Evolutionary conservation across 2,797 vertebrate genomes (phyloP).

Genomic region (Phrynocephalus vlangalii): DNA sequence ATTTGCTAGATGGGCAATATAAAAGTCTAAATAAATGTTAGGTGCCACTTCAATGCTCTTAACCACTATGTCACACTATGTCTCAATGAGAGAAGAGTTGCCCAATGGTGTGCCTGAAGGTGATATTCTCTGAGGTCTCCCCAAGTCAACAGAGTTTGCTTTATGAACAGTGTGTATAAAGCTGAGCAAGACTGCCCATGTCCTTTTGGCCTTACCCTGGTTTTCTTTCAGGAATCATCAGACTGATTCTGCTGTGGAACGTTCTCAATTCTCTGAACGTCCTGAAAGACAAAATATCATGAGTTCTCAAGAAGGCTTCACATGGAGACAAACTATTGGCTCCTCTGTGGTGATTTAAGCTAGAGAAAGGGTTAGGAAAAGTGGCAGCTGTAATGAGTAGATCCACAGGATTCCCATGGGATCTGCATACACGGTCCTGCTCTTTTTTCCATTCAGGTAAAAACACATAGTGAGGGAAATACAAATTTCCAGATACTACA

Average conservation of each 20-base stretch:
- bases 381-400: neutral
- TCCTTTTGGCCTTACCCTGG: slow-evolving; percentile 64
- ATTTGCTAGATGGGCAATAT: too few relatives aligned
- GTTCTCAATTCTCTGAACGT: slow-evolving; percentile 58
- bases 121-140: neutral
- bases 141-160: neutral
- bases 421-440: accelerated
- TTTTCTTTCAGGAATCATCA: slow-evolving; percentile 54
- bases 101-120: neutral
- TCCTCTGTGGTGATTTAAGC: accelerated
- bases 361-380: neutral
- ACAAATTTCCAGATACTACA: too few relatives aligned
- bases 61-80: too few relatives aligned
- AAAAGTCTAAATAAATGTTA: too few relatives aligned
- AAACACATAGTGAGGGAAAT: too few relatives aligned
- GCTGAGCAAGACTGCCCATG: neutral
- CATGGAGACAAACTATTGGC: neutral
- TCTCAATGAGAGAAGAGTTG: too few relatives aligned
- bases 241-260: slow-evolving; percentile 40
- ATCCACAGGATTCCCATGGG: neutral
- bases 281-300: slow-evolving; percentile 57
- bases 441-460: neutral
- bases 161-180: neutral
- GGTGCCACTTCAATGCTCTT: too few relatives aligned
- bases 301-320: neutral